Conservation (phyloP, 1,140 invertebrate genomes). For the Drosophila orena region DNA sequence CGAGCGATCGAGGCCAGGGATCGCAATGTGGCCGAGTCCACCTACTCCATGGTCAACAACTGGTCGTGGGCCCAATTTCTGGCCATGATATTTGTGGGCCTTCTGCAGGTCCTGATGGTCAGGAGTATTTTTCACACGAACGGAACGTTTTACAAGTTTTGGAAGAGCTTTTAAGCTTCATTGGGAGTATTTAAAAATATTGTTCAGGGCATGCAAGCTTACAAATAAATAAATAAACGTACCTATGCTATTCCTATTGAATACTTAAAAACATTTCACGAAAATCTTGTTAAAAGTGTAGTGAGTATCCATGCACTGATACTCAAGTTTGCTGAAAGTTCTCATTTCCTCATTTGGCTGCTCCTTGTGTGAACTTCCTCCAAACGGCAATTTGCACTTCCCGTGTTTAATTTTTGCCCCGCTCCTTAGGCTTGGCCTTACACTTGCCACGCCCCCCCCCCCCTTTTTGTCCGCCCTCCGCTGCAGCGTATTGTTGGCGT, state of each 20-base stretch:
- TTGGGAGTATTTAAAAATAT: background rate
- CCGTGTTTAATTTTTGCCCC: conserved; percentile 21
- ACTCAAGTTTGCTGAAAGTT: background rate
- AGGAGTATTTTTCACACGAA: conserved; percentile 89
- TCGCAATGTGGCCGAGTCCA: conserved; percentile 90
- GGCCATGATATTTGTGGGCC: conserved; percentile 89
- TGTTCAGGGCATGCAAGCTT: too few species aligned
- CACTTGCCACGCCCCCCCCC: conserved; percentile 54
- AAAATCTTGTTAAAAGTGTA: background rate
- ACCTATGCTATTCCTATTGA: too few species aligned
- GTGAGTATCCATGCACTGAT: background rate
- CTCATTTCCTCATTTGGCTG: conserved; percentile 10
- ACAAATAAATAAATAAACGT: too few species aligned
- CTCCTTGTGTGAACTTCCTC: conserved; percentile 13
- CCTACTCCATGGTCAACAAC: conserved; percentile 89
- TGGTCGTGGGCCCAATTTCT: conserved; percentile 89
- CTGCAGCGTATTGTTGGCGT: conserved; percentile 55
- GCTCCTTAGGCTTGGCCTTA: conserved; percentile 13
- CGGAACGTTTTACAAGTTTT: conserved; percentile 86
- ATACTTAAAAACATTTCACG: too few species aligned
- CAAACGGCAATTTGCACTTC: conserved; percentile 33
- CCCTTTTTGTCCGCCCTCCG: conserved; percentile 15
- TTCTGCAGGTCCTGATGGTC: conserved; percentile 88
- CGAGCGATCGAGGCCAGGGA: conserved; percentile 91
- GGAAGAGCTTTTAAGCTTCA: conserved; percentile 74